Base-by-base conservation (phyloP, 1,140 invertebrate species). In the Calliopsis andreniformis region DNA sequence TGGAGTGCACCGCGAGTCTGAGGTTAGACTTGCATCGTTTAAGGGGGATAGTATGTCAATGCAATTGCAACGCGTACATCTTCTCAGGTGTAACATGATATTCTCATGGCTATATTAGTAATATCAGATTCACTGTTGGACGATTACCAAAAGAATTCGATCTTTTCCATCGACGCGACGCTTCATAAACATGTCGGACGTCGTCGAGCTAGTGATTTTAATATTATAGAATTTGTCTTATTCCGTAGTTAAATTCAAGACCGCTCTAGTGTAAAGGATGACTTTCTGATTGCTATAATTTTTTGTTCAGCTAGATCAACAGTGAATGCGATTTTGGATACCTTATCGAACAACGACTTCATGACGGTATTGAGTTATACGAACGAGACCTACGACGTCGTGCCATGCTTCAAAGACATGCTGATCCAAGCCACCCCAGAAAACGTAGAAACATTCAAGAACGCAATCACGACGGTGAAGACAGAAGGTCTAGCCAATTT, bases 291-390 rank as follows among this genome's bases (percentile, higher is more conserved):
- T n/a, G n/a, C n/a, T n/a, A n/a, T n/a, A n/a, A n/a, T n/a, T n/a
- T n/a, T n/a, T n/a, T 69, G 79, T 83, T 18, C 59, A 92, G 91
- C 96, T 8, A 94, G 94, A 75, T 94, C 95, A 71, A 98, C 98
- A 0, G 95, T 98, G 62, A 92, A 94, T 18, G 96, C 96, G 42
- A 96, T 99, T 51, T 90, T 99, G 76, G 97, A 99, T 42, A 99
- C 99, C 0, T 94, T 99, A 10, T 99, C 97, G 12, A 99, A 99
- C 87, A 99, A 99, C 90, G 99, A 99, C 91, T 99, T 97, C 88
- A 96, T 99, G 53, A 98, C 98, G 81, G 95, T 99, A 39, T 95
- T 98, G 64, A 95, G 94, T 55, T 98, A 96, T 87, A 95, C 94
- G 32, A 93, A 94, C 32, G 90, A 91, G 0, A 94, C 94, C 0